phyloP scores from a whole-genome alignment of 2,113 vertebrate species.

The Jacana jacana region DNA sequence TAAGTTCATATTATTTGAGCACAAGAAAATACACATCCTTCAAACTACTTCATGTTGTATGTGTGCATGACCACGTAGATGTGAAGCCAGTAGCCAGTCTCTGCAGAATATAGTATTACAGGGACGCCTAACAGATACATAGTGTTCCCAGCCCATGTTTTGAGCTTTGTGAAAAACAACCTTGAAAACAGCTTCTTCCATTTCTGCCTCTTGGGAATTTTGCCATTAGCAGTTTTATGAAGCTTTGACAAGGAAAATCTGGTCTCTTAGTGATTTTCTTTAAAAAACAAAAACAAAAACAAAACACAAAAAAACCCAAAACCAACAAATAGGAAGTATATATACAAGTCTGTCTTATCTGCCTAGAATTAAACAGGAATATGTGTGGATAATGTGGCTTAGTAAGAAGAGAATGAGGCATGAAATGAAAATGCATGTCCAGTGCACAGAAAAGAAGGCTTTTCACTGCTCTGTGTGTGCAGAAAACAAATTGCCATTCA shows the following conservation, averaged over 20 bases:
- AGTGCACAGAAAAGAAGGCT: neutral
- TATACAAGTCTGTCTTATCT: neutral
- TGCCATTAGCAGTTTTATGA: neutral
- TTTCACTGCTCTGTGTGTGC: neutral
- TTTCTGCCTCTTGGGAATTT: neutral
- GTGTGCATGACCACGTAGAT: neutral
- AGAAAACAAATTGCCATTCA: neutral
- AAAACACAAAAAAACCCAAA: neutral
- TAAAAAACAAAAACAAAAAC: neutral
- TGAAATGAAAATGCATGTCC: neutral
- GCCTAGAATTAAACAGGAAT: neutral
- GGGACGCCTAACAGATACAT: neutral
- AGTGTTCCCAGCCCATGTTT: neutral
- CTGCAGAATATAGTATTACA: neutral
- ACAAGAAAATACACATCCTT: neutral
- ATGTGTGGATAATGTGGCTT: neutral
- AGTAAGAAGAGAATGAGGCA: neutral
- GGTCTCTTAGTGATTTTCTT: neutral
- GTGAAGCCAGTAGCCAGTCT: neutral
- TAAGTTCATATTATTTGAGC: neutral
- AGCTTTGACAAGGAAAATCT: neutral
- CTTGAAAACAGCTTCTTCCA: neutral
- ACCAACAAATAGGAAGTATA: neutral
- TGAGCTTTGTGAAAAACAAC: neutral
- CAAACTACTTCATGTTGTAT: neutral